Evolutionary conservation across 1,140 invertebrate genomes (phyloP), one percentile per base, ranked within the genome.

Genomic region (Polypedilum vanderplanki): DNA sequence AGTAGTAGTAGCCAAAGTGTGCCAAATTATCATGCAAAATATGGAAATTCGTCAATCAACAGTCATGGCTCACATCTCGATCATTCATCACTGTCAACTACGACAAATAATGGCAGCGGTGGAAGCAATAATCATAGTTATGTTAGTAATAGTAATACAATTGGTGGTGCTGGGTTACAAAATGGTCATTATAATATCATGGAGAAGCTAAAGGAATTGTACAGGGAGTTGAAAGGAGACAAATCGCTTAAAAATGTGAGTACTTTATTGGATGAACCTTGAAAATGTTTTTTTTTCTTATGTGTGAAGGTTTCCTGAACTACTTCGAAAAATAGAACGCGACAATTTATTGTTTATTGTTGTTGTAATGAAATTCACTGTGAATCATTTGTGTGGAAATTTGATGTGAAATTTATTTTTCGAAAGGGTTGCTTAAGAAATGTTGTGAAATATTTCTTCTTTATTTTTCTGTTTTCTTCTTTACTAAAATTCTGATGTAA

Each of bases 141-240:
- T 57, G n/a, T n/a, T 57, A n/a, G 46, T 57, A 57, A 57, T 57
- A 57, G n/a, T 15, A 57, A 57, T 15, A 12, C 46, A 57, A 57
- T 4, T 57, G 46, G 46, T 57, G 46, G 46, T 57, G 46, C 46
- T 57, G 46, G 46, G 15, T 5, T 33, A 5, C 24, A 33, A 33
- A 33, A 33, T 33, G 24, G 24, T 33, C 46, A 57, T 57, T 57
- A 57, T 57, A 57, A 57, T 57, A 57, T 57, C 46, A 57, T 57
- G 46, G 46, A 57, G 12, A 57, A 57, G 46, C 12, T 57, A n/a
- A 57, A 57, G 46, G 46, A 57, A 57, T 57, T 57, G 46, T 57
- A 57, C 46, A 57, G 46, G 46, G 46, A 57, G n/a, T 57, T 57
- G 12, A 57, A 57, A 3, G 46, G 46, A 12, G 46, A 57, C n/a